Base-by-base conservation (phyloP, 30 jellyfish, hydroid and myxozoan genomes). In the Nemopilema nomurai region DNA sequence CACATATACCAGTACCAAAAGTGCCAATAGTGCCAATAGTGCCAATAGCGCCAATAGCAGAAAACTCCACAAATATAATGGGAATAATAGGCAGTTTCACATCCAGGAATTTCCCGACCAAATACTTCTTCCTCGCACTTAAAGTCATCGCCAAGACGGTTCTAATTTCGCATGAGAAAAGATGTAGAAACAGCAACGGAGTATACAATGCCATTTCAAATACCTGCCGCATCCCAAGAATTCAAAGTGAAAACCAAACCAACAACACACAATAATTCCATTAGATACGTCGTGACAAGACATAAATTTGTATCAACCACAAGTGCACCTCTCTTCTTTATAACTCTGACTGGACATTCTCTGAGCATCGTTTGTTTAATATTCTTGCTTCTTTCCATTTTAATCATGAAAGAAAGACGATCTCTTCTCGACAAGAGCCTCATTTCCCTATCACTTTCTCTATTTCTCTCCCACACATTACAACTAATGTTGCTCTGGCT, bases 81-180 rank as follows among this genome's bases (percentile, higher is more conserved):
- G n/a, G n/a, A n/a, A n/a, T n/a, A n/a, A n/a, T n/a, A n/a, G n/a
- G n/a, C n/a, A n/a, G n/a, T n/a, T n/a, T n/a, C n/a, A n/a, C n/a
- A n/a, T n/a, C n/a, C n/a, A n/a, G n/a, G n/a, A n/a, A n/a, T 41
- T 41, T 67, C 23, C 3, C 50, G 0, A 32, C 76, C 32, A 67
- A 32, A 1, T 67, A 67, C 33, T 74, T 49, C 21, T 74, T 49
- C 72, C 71, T 74, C 17, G 71, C 85, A 20, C 24, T 74, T 16
- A 74, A 74, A 6, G 51, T 68, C 19, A 22, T 74, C 3, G 76
- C 76, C 8, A 67, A 67, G 69, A 53, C 85, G 17, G 72, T 74
- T 9, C 16, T 22, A 18, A 51, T 29, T 33, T 49, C 74, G 1
- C 41, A 74, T 72, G 49, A 24, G 32, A 9, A n/a, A 0, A n/a